A percentile compares a stretch with the other conserved stretches of the same genome.
These are phyloP conservation scores for Spilogale gracilis DNA, from an alignment of 2,113 vertebrate species.

Conservation along the genomic window DNA sequence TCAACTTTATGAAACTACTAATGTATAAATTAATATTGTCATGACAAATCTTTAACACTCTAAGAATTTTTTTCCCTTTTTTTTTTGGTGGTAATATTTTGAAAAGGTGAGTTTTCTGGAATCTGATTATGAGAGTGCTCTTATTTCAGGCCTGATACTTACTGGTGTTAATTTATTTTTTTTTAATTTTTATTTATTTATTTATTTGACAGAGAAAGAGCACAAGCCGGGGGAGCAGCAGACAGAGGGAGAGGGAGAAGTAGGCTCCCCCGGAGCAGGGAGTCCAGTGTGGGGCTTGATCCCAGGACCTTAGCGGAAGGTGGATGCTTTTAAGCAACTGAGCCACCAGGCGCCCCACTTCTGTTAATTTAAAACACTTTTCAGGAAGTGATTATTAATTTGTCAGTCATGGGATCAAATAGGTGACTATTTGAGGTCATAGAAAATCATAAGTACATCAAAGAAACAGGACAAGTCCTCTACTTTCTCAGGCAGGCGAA, in stretches of 20 bases:
- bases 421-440: neutral
- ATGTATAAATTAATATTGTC: neutral
- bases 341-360: neutral
- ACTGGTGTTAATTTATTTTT: neutral
- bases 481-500: neutral
- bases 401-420: neutral
- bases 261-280: neutral
- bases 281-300: neutral
- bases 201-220: neutral
- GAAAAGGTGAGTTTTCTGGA: slow-evolving; percentile 11
- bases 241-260: neutral
- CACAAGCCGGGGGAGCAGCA: neutral
- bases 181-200: neutral
- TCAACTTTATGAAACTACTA: neutral
- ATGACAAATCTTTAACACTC: slow-evolving; percentile 15
- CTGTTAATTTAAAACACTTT: slow-evolving; percentile 33
- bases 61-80: neutral
- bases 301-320: no score
- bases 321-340: no score
- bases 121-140: neutral
- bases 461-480: neutral
- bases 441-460: neutral
- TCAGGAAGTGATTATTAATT: neutral
- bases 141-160: neutral
- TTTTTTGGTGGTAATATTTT: slow-evolving; percentile 17